phyloP scores from a whole-genome alignment of 2,797 vertebrate genomes.

The Sebastes oblongus region DNA sequence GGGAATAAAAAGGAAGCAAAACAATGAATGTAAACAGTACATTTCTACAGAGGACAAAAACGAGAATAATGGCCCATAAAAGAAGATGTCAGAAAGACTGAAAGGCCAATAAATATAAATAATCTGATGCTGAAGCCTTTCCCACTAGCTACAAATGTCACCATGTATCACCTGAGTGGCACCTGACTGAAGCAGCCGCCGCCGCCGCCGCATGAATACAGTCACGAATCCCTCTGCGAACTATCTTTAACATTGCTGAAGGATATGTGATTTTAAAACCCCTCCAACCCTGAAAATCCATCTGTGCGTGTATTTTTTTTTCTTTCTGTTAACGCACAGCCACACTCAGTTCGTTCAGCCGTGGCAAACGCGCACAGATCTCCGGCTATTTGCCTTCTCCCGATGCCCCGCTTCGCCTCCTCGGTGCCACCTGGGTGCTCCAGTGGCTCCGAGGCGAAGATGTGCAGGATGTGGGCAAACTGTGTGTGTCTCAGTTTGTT shows the following conservation, averaged over 20 bases:
- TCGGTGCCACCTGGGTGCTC: conserved; percentile 80
- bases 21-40: not conserved
- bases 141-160: conserved; percentile 5
- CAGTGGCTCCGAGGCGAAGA: conserved; percentile 71
- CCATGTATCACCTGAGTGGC: conserved; percentile 47
- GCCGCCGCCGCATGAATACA: not conserved
- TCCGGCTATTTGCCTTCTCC: conserved; percentile 56
- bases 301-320: conserved; percentile 69
- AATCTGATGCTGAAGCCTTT: not conserved
- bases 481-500: conserved; percentile 28
- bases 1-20: not conserved
- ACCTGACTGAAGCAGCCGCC: conserved; percentile 31
- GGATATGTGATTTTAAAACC: conserved; percentile 47
- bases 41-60: not conserved
- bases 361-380: conserved; percentile 64
- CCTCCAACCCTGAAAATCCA: conserved; percentile 58
- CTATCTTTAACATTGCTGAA: conserved; percentile 49
- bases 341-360: conserved; percentile 69
- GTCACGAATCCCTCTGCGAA: conserved; percentile 11
- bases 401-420: conserved; percentile 59
- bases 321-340: conserved; percentile 43
- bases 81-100: not conserved
- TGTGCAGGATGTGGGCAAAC: conserved; percentile 56
- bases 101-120: not conserved
- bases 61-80: not conserved